Base-by-base conservation (phyloP, 37 sponge, comb jelly and placozoan genomes). In the Amphimedon queenslandica region DNA sequence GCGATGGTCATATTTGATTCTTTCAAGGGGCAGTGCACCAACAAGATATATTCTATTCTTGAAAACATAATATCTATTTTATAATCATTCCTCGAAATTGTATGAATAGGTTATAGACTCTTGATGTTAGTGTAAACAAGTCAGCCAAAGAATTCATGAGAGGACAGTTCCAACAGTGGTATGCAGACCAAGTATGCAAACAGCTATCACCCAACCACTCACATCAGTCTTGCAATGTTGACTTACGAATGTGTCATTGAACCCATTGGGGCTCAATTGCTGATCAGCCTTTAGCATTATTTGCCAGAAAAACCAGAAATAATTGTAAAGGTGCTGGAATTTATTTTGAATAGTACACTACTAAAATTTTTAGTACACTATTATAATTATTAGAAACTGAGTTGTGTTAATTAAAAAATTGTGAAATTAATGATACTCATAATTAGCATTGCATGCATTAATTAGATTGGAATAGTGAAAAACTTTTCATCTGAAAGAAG, bases 221-320 rank as follows among this genome's bases (percentile, higher is more conserved):
- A 41, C 40, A 34, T 24, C 34, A 42, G 16, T n/a, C n/a, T n/a
- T 47, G 70, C 24, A 58, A 70, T 71, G 32, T 79, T 25, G 74
- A 37, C 29, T 3, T 57, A n/a, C n/a, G 31, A 32, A 47, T 56
- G n/a, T n/a, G 35, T 64, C 37, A 37, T 76, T 42, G 81, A 87
- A 69, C 82, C 78, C 30, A 64, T 81, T 18, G 65, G 71, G 18
- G 78, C 77, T 37, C 41, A 70, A 21, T 87, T 82, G 88, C 35
- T 82, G 10, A 70, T 82, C 57, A 58, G 72, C 25, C 40, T 82
- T 20, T 77, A 55, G 36, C 69, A 87, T 30, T 70, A 87, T 42
- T 4, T 82, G 20, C 71, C 55, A 30, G 8, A 31, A 51, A 38
- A 77, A 41, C n/a, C 24, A 36, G 33, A 41, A 34, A 75, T 80